A percentile compares a stretch with the other conserved stretches of the same genome.
Conservation (phyloP, 2,888 invertebrate species). For the Neoaliturus tenellus region DNA sequence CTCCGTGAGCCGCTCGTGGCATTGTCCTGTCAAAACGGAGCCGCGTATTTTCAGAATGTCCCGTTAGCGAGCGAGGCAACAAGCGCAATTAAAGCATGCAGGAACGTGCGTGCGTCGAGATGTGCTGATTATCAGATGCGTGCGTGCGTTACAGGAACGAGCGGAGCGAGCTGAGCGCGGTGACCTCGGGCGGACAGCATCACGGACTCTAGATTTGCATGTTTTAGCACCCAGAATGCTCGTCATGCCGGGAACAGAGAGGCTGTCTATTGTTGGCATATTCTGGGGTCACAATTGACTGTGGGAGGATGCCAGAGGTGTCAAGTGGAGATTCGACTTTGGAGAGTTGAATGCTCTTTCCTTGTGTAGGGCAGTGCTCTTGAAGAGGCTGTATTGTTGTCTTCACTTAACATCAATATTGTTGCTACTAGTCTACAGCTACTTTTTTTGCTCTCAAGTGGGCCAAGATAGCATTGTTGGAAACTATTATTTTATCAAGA, state of each 20-base stretch:
- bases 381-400: too few relatives aligned
- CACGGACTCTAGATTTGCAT: constrained; percentile 29
- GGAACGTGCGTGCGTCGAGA: background rate
- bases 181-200: background rate
- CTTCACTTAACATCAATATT: too few relatives aligned
- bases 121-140: too few relatives aligned
- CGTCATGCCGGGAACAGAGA: constrained; percentile 9
- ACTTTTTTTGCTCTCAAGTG: too few relatives aligned
- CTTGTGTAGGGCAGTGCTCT: too few relatives aligned
- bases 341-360: background rate
- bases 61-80: constrained; percentile 22
- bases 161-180: background rate
- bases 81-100: background rate
- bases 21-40: constrained; percentile 15
- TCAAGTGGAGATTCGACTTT: background rate
- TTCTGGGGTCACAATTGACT: background rate
- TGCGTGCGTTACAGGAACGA: too few relatives aligned
- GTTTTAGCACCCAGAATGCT: background rate
- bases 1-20: constrained; percentile 5
- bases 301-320: background rate
- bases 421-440: too few relatives aligned
- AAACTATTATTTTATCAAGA: too few relatives aligned
- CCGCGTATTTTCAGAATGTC: background rate
- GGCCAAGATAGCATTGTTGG: too few relatives aligned
- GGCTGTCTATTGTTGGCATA: background rate